These are phyloP conservation scores for Pseudomyrmex concolor DNA, from an alignment of 1,140 invertebrate genomes.

Conservation along the genomic window DNA sequence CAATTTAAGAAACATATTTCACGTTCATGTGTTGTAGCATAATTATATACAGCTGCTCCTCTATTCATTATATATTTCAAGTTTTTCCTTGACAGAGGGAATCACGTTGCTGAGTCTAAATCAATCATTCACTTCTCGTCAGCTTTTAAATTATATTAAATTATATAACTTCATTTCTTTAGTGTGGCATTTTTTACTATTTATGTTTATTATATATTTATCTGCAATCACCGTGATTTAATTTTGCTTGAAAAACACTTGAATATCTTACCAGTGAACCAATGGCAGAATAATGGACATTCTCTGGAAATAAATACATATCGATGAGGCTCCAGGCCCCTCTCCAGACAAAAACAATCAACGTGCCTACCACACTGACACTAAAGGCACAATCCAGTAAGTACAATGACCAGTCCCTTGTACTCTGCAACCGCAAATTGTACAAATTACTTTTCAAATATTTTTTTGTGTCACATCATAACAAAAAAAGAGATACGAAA, in stretches of 20 bases:
- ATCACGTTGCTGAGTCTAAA: too few relatives aligned
- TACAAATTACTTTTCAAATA: constrained; percentile 63
- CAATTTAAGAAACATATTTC: too few relatives aligned
- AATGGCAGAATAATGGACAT: constrained; percentile 88
- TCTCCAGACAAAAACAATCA: constrained; percentile 95
- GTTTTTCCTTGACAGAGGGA: too few relatives aligned
- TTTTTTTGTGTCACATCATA: background rate
- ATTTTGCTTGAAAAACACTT: background rate
- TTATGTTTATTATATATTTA: too few relatives aligned
- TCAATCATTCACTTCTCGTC: too few relatives aligned
- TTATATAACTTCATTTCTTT: too few relatives aligned
- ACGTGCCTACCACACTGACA: constrained; percentile 91
- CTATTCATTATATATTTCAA: too few relatives aligned
- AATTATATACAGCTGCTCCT: too few relatives aligned
- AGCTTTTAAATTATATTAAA: too few relatives aligned
- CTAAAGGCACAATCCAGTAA: constrained; percentile 94
- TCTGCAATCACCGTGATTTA: too few relatives aligned
- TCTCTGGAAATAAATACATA: constrained; percentile 90
- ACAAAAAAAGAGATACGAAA: background rate
- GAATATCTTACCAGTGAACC: constrained; percentile 90
- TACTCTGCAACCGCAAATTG: constrained; percentile 86
- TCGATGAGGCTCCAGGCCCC: constrained; percentile 93
- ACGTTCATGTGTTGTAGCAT: too few relatives aligned
- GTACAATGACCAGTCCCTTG: constrained; percentile 90
- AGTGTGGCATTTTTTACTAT: too few relatives aligned